These are phyloP conservation scores for Scalopus aquaticus DNA, from an alignment of 2,113 vertebrate species.

Conservation along the genomic window DNA sequence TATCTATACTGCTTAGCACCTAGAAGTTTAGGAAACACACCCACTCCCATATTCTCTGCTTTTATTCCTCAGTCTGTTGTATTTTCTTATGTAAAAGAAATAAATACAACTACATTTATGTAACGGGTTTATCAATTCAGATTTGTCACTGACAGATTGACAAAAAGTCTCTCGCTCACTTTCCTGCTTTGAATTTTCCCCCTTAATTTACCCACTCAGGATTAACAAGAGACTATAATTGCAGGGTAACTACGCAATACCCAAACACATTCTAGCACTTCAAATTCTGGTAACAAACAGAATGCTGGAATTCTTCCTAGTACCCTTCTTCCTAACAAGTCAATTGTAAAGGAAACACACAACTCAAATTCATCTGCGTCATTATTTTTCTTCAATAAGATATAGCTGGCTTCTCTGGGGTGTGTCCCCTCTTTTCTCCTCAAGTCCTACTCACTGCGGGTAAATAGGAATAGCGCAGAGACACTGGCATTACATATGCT, in stretches of 20 bases:
- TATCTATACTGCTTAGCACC: neutral
- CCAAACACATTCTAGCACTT: neutral
- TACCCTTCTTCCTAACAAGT: neutral
- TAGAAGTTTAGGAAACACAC: slow-evolving; percentile 9
- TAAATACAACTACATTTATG: slow-evolving; percentile 34
- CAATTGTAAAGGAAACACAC: neutral
- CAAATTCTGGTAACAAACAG: neutral
- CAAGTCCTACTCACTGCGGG: neutral
- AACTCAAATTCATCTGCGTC: neutral
- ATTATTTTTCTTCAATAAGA: neutral
- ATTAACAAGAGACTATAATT: neutral
- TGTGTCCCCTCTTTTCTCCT: neutral
- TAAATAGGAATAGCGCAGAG: slow-evolving; percentile 57
- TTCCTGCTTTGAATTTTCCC: neutral
- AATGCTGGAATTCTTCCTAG: neutral
- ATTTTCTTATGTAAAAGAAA: slow-evolving; percentile 38
- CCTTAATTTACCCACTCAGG: neutral
- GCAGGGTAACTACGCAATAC: neutral
- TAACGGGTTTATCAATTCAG: neutral
- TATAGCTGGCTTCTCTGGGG: neutral
- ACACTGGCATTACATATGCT: slow-evolving; percentile 67
- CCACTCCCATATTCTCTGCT: neutral
- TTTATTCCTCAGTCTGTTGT: neutral
- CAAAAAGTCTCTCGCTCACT: neutral
- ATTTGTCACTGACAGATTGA: neutral